Conservation (phyloP, 2,888 invertebrate species). For the Shargacucullia verbasci region DNA sequence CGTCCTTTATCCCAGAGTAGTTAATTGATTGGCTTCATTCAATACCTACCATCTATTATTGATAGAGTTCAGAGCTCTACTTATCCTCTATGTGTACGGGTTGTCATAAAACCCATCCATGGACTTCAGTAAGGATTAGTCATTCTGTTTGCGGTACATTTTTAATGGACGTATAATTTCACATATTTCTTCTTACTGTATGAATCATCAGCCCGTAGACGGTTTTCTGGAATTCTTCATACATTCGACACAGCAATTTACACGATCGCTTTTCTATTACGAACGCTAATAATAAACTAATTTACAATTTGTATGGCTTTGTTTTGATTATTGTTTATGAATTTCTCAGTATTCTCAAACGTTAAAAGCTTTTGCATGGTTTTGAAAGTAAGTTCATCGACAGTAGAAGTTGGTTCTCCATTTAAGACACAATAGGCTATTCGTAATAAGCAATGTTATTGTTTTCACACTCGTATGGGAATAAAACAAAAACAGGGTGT, state of each 20-base stretch:
- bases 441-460: slow-evolving; percentile 41
- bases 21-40: too few relatives aligned
- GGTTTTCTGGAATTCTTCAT: slow-evolving; percentile 34
- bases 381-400: slow-evolving; percentile 25
- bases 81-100: background rate
- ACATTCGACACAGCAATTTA: slow-evolving; percentile 20
- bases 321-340: slow-evolving; percentile 24
- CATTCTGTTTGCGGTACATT: slow-evolving; percentile 19
- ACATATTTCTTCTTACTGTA: slow-evolving; percentile 12
- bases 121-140: slow-evolving; percentile 18
- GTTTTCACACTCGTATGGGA: slow-evolving; percentile 40
- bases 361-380: slow-evolving; percentile 7
- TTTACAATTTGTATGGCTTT: slow-evolving; percentile 23
- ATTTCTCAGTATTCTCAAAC: slow-evolving; percentile 19
- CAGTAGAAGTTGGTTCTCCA: slow-evolving; percentile 28
- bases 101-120: background rate
- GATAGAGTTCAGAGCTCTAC: background rate
- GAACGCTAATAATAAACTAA: slow-evolving; percentile 13
- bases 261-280: slow-evolving; percentile 18
- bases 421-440: slow-evolving; percentile 39
- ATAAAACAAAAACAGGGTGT: slow-evolving; percentile 36
- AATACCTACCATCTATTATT: too few relatives aligned
- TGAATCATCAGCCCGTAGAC: slow-evolving; percentile 35
- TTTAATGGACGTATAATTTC: slow-evolving; percentile 23
- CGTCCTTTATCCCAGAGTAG: too few relatives aligned